These are phyloP conservation scores for Holacanthus passer DNA, from an alignment of 2,113 vertebrate genomes.

Conservation along the genomic window DNA sequence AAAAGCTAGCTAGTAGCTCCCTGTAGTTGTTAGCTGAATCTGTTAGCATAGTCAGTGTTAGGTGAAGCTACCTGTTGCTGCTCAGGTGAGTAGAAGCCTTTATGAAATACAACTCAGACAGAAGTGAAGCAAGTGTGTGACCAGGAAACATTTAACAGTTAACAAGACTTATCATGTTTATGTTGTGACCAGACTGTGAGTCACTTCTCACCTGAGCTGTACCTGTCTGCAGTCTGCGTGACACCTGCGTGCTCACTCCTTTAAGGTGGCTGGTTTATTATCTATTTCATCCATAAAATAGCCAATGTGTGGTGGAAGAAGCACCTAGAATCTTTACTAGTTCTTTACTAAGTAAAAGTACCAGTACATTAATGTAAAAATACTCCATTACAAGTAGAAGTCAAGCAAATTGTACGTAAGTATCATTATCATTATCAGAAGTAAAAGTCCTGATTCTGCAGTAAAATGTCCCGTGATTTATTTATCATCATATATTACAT, in stretches of 20 bases:
- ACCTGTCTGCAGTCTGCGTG: conserved; percentile 16
- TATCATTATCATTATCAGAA: too few species aligned
- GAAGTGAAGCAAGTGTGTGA: background rate
- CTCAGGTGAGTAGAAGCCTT: conserved; percentile 16
- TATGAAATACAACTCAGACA: background rate
- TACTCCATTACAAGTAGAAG: background rate
- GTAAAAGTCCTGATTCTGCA: too few species aligned
- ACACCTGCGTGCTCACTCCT: background rate
- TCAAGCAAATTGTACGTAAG: too few species aligned
- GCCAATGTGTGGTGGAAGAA: too few species aligned
- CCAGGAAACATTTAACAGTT: background rate
- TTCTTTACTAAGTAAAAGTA: background rate
- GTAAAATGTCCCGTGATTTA: too few species aligned
- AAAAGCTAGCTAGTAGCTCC: too few species aligned
- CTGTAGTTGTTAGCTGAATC: background rate
- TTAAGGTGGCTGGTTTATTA: background rate
- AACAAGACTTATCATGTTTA: background rate
- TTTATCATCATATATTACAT: too few species aligned
- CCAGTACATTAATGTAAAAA: background rate
- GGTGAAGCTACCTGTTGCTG: background rate
- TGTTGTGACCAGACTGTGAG: conserved; percentile 32
- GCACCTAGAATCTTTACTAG: background rate
- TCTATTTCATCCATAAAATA: too few species aligned
- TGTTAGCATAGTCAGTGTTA: background rate
- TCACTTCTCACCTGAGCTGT: conserved; percentile 40